These are phyloP conservation scores for Campoplex nolae DNA, from an alignment of 2,888 invertebrate species.

Conservation along the genomic window DNA sequence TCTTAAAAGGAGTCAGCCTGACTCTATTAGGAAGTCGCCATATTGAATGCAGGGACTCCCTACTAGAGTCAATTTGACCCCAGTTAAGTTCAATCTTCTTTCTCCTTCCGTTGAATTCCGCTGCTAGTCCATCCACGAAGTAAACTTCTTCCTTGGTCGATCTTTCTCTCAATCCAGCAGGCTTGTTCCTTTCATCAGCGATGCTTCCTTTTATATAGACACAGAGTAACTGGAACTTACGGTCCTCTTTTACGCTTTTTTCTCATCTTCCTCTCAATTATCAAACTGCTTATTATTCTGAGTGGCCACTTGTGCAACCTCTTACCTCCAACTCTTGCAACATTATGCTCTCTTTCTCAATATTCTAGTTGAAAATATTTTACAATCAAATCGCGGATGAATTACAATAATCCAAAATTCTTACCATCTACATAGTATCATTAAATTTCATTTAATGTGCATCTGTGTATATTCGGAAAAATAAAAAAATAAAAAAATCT, in stretches of 20 bases:
- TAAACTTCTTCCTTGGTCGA: slow-evolving; percentile 49
- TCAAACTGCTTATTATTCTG: slow-evolving; percentile 47
- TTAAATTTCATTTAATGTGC: neutral
- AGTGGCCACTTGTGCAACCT: slow-evolving; percentile 56
- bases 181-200: slow-evolving; percentile 42
- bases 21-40: slow-evolving; percentile 99
- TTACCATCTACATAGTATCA: neutral
- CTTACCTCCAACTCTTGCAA: slow-evolving; percentile 23
- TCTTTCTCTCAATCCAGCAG: slow-evolving; percentile 23
- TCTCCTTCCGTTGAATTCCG: slow-evolving; percentile 68
- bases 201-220: slow-evolving; percentile 39
- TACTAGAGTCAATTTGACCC: slow-evolving; percentile 99
- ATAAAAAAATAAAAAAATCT: too few species aligned
- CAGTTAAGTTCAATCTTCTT: slow-evolving; percentile 88
- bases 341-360: slow-evolving; percentile 3
- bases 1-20: slow-evolving; percentile 97
- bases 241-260: slow-evolving; percentile 22
- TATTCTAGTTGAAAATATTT: slow-evolving; percentile 1
- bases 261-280: slow-evolving; percentile 43
- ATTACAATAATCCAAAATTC: neutral
- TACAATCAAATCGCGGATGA: neutral
- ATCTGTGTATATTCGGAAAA: neutral
- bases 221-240: slow-evolving; percentile 40
- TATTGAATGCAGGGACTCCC: slow-evolving; percentile 94
- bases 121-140: slow-evolving; percentile 55